A percentile compares a stretch with the other conserved stretches of the same genome.
phyloP scores from a whole-genome alignment of 2,797 vertebrate genomes.

The Thalassophryne amazonica region DNA sequence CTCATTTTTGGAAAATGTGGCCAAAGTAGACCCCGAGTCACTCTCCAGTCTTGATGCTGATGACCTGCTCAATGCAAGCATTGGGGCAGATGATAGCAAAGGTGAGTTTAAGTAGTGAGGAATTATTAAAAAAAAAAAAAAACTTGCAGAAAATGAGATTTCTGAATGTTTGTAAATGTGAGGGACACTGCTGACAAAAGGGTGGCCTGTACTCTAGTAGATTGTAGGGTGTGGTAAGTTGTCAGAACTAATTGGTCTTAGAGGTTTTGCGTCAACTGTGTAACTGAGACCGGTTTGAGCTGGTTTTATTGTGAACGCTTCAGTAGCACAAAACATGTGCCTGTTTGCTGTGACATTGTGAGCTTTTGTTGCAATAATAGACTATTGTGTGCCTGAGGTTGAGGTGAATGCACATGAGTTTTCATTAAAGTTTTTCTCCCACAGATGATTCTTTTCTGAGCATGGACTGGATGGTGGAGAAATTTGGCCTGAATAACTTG shows the following conservation, averaged over 20 bases:
- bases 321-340: too few relatives aligned
- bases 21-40: conserved; percentile 47
- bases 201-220: too few relatives aligned
- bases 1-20: conserved; percentile 65
- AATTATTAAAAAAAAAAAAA: too few relatives aligned
- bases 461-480: conserved; percentile 98
- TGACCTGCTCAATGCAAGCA: conserved; percentile 47
- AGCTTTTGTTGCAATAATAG: neutral
- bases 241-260: neutral
- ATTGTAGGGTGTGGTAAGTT: neutral
- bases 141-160: too few relatives aligned
- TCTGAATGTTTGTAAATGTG: too few relatives aligned
- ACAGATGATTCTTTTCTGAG: conserved; percentile 88
- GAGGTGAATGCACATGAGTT: neutral
- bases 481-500: conserved; percentile 91
- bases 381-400: neutral
- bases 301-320: conserved; percentile 3
- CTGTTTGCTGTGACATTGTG: neutral
- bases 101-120: conserved; percentile 49
- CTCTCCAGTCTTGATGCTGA: conserved; percentile 62
- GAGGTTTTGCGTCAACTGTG: conserved; percentile 2
- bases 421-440: neutral
- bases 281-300: neutral
- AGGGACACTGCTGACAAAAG: too few relatives aligned
- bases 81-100: conserved; percentile 51